Conservation (phyloP, 1,140 invertebrate genomes). For the Lasaia peninsularis region DNA sequence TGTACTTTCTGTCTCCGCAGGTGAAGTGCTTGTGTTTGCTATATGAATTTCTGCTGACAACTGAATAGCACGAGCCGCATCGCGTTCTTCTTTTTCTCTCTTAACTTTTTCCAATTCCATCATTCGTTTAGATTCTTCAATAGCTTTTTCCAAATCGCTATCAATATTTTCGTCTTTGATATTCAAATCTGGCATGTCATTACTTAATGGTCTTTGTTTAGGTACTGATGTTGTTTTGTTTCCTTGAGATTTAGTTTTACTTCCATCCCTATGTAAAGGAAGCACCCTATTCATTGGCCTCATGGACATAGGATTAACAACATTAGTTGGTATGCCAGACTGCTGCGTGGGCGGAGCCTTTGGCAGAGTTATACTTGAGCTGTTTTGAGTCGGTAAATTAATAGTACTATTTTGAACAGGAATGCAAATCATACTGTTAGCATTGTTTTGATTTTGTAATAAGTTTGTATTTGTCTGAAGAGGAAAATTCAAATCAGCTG, state of each 20-base stretch:
- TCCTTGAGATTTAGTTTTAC: conserved; percentile 53
- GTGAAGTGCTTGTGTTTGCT: conserved; percentile 51
- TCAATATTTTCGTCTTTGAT: conserved; percentile 72
- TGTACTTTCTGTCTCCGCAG: conserved; percentile 22
- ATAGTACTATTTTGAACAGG: conserved; percentile 67
- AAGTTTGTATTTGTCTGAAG: conserved; percentile 55
- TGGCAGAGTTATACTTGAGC: conserved; percentile 78
- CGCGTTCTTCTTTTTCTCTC: conserved; percentile 61
- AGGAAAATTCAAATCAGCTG: conserved; percentile 64
- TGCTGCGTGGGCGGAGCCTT: conserved; percentile 79
- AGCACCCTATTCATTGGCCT: conserved; percentile 86
- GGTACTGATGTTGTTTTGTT: conserved; percentile 45
- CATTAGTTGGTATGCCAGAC: conserved; percentile 81
- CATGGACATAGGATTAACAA: conserved; percentile 81
- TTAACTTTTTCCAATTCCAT: conserved; percentile 71
- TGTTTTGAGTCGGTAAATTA: conserved; percentile 68
- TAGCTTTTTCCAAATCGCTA: conserved; percentile 75
- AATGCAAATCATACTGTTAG: conserved; percentile 63
- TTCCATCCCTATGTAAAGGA: conserved; percentile 81
- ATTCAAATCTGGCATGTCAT: conserved; percentile 75
- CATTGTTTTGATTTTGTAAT: conserved; percentile 57
- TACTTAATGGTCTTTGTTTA: conserved; percentile 60
- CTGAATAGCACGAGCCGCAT: conserved; percentile 52
- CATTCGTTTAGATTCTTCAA: conserved; percentile 73
- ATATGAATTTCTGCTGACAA: conserved; percentile 51